phyloP scores from a whole-genome alignment of 2,113 vertebrate species.

The Crotalus helleri region DNA sequence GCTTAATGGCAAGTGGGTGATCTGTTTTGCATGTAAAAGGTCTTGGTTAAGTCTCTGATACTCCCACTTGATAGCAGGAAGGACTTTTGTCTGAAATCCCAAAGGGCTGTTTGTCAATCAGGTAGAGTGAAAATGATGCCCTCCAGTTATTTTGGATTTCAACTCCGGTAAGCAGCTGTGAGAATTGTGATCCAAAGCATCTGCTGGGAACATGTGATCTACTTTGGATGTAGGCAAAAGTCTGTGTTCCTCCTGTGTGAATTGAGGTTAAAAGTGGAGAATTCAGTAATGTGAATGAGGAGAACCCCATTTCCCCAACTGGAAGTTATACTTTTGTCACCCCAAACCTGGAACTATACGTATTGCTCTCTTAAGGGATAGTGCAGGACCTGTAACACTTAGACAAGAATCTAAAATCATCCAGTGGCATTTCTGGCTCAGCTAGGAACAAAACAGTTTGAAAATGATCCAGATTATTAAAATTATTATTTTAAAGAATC shows the following conservation, averaged over 20 bases:
- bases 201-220: background rate
- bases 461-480: background rate
- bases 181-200: background rate
- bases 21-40: background rate
- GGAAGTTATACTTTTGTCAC: background rate
- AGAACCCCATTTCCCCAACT: background rate
- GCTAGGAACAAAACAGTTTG: background rate
- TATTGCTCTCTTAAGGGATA: background rate
- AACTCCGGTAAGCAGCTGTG: background rate
- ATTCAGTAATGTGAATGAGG: background rate
- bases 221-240: background rate
- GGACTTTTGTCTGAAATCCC: background rate
- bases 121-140: background rate
- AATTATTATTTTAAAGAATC: background rate
- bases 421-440: background rate
- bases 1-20: background rate
- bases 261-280: background rate
- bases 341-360: background rate
- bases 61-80: background rate
- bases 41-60: background rate
- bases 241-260: background rate
- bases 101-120: background rate
- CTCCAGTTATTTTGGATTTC: background rate
- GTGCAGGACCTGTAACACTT: background rate
- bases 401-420: background rate